Percentiles rank a stretch among this genome's conserved stretches.
Evolutionary conservation across 1,140 invertebrate genomes (phyloP).

Genomic region (Theocolax elegans): DNA sequence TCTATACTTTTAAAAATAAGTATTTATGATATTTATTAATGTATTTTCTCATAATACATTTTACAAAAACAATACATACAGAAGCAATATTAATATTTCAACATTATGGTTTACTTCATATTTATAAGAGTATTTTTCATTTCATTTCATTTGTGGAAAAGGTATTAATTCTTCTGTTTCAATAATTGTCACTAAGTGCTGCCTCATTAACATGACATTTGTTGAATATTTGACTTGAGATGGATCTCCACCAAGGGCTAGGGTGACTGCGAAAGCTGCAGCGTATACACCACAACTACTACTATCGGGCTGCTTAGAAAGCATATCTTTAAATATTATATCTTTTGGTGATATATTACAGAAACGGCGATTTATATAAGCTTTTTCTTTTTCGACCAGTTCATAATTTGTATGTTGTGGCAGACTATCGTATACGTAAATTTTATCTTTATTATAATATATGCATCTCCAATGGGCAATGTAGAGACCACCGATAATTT

Average conservation of each 20-base stretch:
- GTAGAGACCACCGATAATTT: neutral
- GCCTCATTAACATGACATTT: neutral
- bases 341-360: neutral
- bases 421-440: neutral
- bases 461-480: neutral
- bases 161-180: neutral
- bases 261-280: neutral
- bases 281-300: neutral
- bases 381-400: neutral
- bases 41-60: too few relatives aligned
- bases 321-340: neutral
- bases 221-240: neutral
- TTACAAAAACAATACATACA: too few relatives aligned
- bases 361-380: neutral
- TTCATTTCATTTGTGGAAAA: neutral
- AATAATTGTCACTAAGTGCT: neutral
- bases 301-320: neutral
- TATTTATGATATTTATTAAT: too few relatives aligned
- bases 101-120: neutral
- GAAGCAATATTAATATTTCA: too few relatives aligned
- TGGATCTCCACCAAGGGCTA: neutral
- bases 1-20: too few relatives aligned
- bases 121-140: neutral
- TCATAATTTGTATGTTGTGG: neutral
- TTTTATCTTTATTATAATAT: neutral